Percentiles rank a stretch among this genome's conserved stretches.
These are phyloP conservation scores for Nasua narica DNA, from an alignment of 2,797 vertebrate species.

Conservation along the genomic window DNA sequence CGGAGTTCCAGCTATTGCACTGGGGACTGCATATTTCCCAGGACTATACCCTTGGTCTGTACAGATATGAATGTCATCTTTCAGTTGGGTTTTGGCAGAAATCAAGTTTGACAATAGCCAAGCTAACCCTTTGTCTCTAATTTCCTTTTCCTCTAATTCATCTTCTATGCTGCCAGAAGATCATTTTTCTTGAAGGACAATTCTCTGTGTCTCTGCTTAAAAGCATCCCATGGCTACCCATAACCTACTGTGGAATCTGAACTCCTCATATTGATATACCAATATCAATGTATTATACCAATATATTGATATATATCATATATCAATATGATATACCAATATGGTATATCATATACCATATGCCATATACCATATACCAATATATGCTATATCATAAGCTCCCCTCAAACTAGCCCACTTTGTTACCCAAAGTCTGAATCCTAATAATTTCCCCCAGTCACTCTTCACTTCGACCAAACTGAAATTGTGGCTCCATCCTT, in stretches of 20 bases:
- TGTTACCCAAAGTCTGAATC: background rate
- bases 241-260: background rate
- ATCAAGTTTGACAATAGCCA: background rate
- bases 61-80: background rate
- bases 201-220: background rate
- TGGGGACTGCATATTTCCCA: background rate
- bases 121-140: background rate
- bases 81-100: background rate
- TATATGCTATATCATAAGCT: no score
- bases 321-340: no score
- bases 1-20: background rate
- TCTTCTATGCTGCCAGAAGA: background rate
- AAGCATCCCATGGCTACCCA: background rate
- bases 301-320: no score
- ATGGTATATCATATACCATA: no score
- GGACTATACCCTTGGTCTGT: background rate
- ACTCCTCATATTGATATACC: background rate
- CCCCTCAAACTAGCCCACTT: background rate
- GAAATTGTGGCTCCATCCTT: background rate
- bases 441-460: background rate
- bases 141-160: constrained; percentile 9
- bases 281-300: no score
- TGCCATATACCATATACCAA: no score
- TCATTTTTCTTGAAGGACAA: background rate
- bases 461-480: background rate